Evolutionary conservation across 2,797 vertebrate species (phyloP).

Genomic region (Coregonus sp.): DNA sequence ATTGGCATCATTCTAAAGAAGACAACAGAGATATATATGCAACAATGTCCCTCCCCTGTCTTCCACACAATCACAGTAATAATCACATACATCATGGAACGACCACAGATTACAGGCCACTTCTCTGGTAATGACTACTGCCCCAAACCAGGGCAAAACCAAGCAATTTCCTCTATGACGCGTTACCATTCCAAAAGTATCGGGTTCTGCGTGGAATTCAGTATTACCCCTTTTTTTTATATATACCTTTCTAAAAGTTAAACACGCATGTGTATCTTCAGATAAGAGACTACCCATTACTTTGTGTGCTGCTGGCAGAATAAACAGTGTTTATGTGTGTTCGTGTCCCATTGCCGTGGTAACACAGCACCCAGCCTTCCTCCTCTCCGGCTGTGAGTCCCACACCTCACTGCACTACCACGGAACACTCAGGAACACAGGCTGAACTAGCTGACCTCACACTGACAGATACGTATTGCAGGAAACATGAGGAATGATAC

Average conservation of each 20-base stretch:
- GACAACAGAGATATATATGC: conserved; percentile 18
- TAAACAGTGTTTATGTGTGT: conserved; percentile 15
- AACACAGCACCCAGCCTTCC: conserved; percentile 22
- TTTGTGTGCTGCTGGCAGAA: conserved; percentile 15
- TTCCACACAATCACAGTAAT: conserved; percentile 59
- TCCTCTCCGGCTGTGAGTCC: conserved; percentile 17
- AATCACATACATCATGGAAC: conserved; percentile 70
- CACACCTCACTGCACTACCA: conserved; percentile 41
- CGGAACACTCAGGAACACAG: conserved; percentile 1
- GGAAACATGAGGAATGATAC: not conserved
- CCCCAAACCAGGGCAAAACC: conserved; percentile 75
- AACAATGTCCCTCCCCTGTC: conserved; percentile 13
- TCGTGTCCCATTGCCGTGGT: conserved; percentile 26
- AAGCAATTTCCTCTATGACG: conserved; percentile 78
- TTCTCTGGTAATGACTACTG: conserved; percentile 78
- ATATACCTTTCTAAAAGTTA: conserved; percentile 20
- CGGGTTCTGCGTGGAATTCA: conserved; percentile 25
- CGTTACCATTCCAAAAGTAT: conserved; percentile 63
- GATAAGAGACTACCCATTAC: conserved; percentile 59
- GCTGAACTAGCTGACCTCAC: conserved; percentile 17
- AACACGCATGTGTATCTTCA: conserved; percentile 51
- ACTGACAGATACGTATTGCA: conserved; percentile 4
- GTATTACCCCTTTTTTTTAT: conserved; percentile 37
- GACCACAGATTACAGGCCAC: conserved; percentile 80
- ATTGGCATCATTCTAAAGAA: not conserved